Evolutionary conservation across 2,797 vertebrate genomes (phyloP).

Genomic region (Champsocephalus gunnari): DNA sequence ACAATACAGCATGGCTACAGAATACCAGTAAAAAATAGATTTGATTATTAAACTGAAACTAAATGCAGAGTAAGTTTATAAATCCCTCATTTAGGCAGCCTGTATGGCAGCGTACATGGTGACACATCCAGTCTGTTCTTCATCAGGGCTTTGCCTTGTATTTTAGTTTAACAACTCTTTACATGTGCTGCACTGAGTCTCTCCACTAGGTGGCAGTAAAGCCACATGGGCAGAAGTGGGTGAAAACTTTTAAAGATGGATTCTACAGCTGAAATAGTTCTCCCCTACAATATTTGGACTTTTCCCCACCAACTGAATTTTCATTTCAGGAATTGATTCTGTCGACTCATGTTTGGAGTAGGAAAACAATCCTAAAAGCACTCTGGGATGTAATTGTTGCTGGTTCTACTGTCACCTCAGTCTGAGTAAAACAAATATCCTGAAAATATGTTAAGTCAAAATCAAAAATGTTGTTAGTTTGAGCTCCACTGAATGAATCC

Average conservation of each 20-base stretch:
- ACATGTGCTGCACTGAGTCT: constrained; percentile 10
- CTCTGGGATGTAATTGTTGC: constrained; percentile 3
- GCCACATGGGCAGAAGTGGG: constrained; percentile 13
- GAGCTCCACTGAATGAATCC: not conserved
- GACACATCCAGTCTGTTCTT: not conserved
- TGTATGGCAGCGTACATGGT: not conserved
- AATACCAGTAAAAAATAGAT: not conserved
- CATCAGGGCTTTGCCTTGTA: not conserved
- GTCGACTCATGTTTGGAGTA: constrained; percentile 2
- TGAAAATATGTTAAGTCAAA: not conserved
- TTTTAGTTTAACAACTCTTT: not conserved
- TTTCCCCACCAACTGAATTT: constrained; percentile 7
- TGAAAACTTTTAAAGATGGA: constrained; percentile 14
- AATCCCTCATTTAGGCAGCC: not conserved
- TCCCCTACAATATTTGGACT: constrained; percentile 4
- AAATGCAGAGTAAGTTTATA: not conserved
- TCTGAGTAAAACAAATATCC: not conserved
- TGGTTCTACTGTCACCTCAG: not conserved
- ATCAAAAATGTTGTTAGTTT: not conserved
- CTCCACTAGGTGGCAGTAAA: constrained; percentile 72
- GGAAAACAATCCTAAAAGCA: not conserved
- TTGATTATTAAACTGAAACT: not conserved
- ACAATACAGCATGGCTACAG: not conserved
- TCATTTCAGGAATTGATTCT: not conserved
- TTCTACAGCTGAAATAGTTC: constrained; percentile 22